phyloP scores from a whole-genome alignment of 2,113 vertebrate genomes.

The Colaptes auratus region DNA sequence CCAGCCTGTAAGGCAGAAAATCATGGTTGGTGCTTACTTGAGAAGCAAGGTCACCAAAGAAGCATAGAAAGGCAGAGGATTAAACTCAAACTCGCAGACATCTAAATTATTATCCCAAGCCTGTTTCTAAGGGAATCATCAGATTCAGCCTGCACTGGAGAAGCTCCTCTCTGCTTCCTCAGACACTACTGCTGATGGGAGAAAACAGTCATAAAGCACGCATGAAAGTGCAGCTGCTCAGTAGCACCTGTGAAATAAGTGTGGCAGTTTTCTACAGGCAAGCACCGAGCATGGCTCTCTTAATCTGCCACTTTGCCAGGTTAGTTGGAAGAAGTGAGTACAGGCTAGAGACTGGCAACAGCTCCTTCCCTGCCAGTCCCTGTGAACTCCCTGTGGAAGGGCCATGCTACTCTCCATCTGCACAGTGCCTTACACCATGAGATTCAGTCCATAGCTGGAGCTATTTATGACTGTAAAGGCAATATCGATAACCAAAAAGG shows the following conservation, averaged over 20 bases:
- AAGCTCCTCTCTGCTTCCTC: background rate
- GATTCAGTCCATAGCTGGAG: background rate
- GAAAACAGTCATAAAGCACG: background rate
- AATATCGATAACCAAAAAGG: background rate
- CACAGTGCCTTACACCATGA: rapidly evolving
- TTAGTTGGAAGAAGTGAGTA: background rate
- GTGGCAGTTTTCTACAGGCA: background rate
- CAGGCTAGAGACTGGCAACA: background rate
- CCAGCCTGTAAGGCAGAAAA: background rate
- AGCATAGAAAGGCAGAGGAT: background rate
- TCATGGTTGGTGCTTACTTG: background rate
- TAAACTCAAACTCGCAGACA: background rate
- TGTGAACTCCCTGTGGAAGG: background rate
- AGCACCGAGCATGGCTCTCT: background rate
- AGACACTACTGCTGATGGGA: background rate
- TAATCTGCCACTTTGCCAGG: background rate
- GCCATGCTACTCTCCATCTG: background rate
- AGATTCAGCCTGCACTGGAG: background rate
- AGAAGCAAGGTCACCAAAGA: background rate
- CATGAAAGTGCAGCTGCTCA: background rate
- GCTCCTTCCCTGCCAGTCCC: background rate
- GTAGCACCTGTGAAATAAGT: background rate
- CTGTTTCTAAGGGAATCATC: background rate
- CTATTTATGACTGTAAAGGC: background rate
- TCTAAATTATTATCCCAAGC: background rate